Evolutionary conservation across 1,140 invertebrate genomes (phyloP), one percentile per base, ranked within the genome.

Genomic region (Polyergus mexicanus): DNA sequence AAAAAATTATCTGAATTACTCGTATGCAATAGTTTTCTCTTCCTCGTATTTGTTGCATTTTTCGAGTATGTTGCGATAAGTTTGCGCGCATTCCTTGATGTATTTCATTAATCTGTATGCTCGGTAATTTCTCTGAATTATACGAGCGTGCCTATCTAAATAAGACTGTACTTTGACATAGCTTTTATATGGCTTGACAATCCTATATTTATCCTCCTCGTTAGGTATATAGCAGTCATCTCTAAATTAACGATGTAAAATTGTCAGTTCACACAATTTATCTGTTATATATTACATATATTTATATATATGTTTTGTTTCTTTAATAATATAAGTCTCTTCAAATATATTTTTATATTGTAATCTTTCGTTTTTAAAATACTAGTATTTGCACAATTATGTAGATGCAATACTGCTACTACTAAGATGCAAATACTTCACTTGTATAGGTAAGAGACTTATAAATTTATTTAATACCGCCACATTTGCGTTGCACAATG

Each of bases 121-220:
- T 83, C 94, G 94, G 81, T 96, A 96, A 66, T 95, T 95, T 71
- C 95, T 94, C 85, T 97, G 97, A 84, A 97, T 97, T 10, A 96
- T 92, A 25, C 94, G 89, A 3, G 96, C 96, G 60, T 95, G 95
- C 28, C 95, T 94, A 51, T 95, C 92, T 38, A 96, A 93, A 86
- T 96, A 95, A 22, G 96, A 84, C 47, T 95, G 92, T 92, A 95
- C 94, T 88, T 96, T 94, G 1, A 96, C 95, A 35, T 95, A 96
- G 2, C 95, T 95, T 88, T 96, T 95, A 65, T 97, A 97, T 2
- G 94, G 93, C 71, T 95, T 94, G 1, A 96, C 93, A 2, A 93
- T 94, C 16, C 96, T 69, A 38, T 96, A 96, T 88, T 93, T 95
- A 89, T 97, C 97, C 5, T 92, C 94, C 2, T 96, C 93, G 75